These are phyloP conservation scores for Thereuonema tuberculata DNA, from an alignment of 1,140 invertebrate species.

Conservation along the genomic window DNA sequence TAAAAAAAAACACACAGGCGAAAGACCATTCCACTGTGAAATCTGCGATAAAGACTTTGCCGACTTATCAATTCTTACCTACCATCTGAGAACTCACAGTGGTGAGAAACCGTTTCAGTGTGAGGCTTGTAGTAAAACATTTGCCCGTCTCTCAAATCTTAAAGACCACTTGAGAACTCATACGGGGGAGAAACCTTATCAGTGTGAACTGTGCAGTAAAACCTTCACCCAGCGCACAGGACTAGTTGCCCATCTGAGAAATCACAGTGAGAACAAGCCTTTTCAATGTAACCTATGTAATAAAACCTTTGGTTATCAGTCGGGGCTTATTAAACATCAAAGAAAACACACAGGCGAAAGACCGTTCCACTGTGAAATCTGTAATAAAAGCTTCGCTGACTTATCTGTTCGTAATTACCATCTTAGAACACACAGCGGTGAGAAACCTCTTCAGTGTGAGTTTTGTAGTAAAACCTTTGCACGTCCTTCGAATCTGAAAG, in stretches of 20 bases:
- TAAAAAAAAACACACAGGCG: conserved; percentile 27
- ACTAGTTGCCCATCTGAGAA: not conserved
- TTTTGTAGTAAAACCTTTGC: not conserved
- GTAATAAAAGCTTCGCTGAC: not conserved
- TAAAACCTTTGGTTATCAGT: too few species aligned
- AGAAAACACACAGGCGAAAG: not conserved
- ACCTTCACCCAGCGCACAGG: not conserved
- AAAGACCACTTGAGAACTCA: conserved; percentile 18
- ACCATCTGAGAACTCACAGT: too few species aligned
- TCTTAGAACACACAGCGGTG: not conserved
- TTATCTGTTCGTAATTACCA: not conserved
- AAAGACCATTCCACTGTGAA: too few species aligned
- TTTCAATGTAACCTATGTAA: not conserved
- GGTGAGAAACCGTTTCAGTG: too few species aligned
- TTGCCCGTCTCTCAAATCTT: conserved; percentile 28
- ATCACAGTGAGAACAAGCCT: not conserved
- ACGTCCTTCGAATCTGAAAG: too few species aligned
- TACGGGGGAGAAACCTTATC: not conserved
- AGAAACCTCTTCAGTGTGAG: not conserved
- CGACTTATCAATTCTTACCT: too few species aligned
- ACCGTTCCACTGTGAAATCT: not conserved
- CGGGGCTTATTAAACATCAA: too few species aligned
- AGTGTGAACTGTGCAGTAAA: not conserved
- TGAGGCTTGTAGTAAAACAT: conserved; percentile 26
- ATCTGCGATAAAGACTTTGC: too few species aligned